Evolutionary conservation across 2,888 invertebrate genomes (phyloP), one percentile per base, ranked within the genome.

Genomic region (Timema podura): DNA sequence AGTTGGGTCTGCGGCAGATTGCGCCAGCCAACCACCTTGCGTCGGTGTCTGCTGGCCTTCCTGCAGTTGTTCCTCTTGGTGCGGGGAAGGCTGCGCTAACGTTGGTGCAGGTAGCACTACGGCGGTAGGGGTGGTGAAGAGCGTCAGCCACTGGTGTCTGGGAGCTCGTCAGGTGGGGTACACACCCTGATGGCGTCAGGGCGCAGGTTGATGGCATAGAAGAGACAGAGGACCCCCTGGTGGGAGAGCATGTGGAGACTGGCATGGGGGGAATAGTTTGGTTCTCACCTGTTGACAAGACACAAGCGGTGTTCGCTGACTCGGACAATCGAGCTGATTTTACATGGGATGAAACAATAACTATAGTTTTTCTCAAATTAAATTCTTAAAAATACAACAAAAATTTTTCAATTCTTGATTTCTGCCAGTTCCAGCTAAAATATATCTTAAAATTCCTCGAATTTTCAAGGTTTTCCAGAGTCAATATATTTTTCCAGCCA

Each of bases 221-320:
- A 96, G 8, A 91, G 85, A 0, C 91, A 88, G 45, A 96, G 83
- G 13, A 90, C 82, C 0, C 95, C 95, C 59, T 89, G 87, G 70
- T 93, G 89, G 0, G 92, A 90, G 10, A 96, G 81, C 9, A 95
- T 84, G 69, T 91, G 87, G 5, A 96, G 81, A 92, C 83, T 0
- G 96, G 96, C 85, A 92, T 91, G 6, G 91, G 87, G 0, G 90
- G 88, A 47, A 93, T 80, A 0, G 82, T 81, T 72, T 85, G 83
- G 70, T 84, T 86, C 72, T 90, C 90, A 69, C 86, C 85, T 86
- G 76, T 16, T 45, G 64, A 10, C n/a, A 72, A 30, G 46, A 67
- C 16, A 16, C 5, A 49, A 7, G 45, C 3, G n/a, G 3, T 54
- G 13, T 61, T 16, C 15, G 13, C 44, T 15, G 15, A 51, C n/a